Conservation (phyloP, 2,113 vertebrate species). For the Hiodon alosoides region DNA sequence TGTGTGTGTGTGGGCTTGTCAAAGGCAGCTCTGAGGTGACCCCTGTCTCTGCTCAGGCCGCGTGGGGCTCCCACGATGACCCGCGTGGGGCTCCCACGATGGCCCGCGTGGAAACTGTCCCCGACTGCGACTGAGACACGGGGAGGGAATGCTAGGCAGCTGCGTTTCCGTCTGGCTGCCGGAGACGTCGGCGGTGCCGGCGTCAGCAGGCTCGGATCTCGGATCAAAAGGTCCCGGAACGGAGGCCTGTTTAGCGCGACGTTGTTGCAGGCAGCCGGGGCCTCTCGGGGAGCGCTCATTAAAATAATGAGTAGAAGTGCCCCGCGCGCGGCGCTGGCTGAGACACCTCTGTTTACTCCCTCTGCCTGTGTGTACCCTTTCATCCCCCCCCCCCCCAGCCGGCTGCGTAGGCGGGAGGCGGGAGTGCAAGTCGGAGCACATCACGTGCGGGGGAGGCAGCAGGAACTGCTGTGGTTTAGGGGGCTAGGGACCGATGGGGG, state of each 20-base stretch:
- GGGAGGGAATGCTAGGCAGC: no score
- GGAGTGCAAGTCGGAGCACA: neutral
- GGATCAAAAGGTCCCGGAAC: constrained; percentile 58
- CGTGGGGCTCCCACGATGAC: neutral
- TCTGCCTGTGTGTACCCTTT: constrained; percentile 44
- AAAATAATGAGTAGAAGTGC: constrained; percentile 63
- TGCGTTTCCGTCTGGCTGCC: neutral
- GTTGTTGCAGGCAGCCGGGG: constrained; percentile 32
- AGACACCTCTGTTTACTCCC: constrained; percentile 61
- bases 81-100: neutral
- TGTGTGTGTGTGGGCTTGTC: neutral
- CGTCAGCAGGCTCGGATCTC: constrained; percentile 59
- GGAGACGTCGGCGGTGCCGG: constrained; percentile 31
- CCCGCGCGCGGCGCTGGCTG: constrained; percentile 49
- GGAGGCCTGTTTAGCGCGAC: constrained; percentile 58
- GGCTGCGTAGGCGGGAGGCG: constrained; percentile 43
- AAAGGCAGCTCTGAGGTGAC: neutral
- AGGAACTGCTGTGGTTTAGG: neutral
- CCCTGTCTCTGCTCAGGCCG: no score
- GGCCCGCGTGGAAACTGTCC: no score
- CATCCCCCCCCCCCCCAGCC: constrained; percentile 47
- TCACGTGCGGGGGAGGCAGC: constrained; percentile 3
- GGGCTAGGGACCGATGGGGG: neutral
- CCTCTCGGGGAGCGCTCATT: constrained; percentile 53
- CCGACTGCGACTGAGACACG: no score